Base-by-base conservation (phyloP, 1,140 invertebrate genomes). In the Tachypleus tridentatus region DNA sequence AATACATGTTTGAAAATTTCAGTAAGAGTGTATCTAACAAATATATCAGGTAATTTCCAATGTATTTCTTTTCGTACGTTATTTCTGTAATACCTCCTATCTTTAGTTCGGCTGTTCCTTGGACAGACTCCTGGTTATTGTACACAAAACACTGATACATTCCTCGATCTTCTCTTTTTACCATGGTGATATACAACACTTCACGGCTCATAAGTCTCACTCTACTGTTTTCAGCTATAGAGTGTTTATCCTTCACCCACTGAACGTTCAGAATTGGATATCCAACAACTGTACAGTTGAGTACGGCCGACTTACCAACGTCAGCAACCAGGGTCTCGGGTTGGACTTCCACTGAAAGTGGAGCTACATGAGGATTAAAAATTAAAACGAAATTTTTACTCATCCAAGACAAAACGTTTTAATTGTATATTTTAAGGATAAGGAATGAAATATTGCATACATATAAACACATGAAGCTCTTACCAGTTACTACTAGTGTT, bases 181-280 rank as follows among this genome's bases (percentile, higher is more conserved):
- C 74, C 2, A 72, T 65, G 0, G 67, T 64, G 2, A 79, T 72
- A 47, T 71, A 66, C 29, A 79, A 58, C 9, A 71, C 63, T n/a
- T 70, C 66, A 10, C 60, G 11, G 6, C 47, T 49, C 51, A 58
- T n/a, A 51, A 63, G 51, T 5, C 51, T 51, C 1, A 63, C 4
- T 9, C 61, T 8, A 29, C 10, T 9, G 0, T 49, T 50, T 53
- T n/a, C 50, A 9, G 9, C 4, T 9, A 68, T 6, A 4, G 84
- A 83, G 76, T 89, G 87, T 67, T 93, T 93, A 76, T 97, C 91
- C 77, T 96, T 96, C 61, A 92, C 80, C 94, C 94, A 97, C 51
- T 83, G 86, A 54, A 97, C 84, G 4, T 86, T 88, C 74, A 89
- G 89, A 59, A 93, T 86, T 3, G 91, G 91, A 73, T 91, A 86